Conservation (phyloP, 2,797 vertebrate species). For the Nasua narica region DNA sequence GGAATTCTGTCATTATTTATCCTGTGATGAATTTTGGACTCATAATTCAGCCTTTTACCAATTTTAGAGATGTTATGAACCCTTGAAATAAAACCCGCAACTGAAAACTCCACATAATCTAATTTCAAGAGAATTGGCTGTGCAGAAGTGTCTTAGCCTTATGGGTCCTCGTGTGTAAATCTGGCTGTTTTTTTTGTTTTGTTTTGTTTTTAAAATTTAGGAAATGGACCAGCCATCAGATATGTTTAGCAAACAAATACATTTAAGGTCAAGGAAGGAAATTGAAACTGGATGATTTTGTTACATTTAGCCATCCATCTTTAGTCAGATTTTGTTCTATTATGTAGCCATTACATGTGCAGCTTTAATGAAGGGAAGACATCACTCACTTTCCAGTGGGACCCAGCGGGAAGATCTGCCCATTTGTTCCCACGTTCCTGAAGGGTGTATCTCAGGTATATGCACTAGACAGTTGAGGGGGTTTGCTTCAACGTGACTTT, state of each 20-base stretch:
- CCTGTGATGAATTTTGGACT: neutral
- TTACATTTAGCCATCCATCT: neutral
- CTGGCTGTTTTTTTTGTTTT: too few species aligned
- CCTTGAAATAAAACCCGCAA: neutral
- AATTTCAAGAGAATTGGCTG: neutral
- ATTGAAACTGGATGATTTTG: neutral
- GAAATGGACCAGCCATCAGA: neutral
- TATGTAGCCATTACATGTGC: neutral
- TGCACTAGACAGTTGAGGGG: neutral
- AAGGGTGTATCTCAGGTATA: neutral
- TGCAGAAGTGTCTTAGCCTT: neutral
- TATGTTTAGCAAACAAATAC: neutral
- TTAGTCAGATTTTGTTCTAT: neutral
- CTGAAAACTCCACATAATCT: neutral
- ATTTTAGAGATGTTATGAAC: neutral
- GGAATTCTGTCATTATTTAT: neutral
- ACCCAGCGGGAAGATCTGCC: neutral
- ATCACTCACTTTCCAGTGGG: neutral
- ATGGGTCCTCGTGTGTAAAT: neutral
- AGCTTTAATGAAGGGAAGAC: slow-evolving; percentile 17
- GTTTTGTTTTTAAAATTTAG: slow-evolving; percentile 39
- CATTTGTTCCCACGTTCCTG: neutral
- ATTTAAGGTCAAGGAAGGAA: slow-evolving; percentile 24
- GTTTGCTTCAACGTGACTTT: slow-evolving; percentile 23
- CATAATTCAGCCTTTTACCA: neutral